Base-by-base conservation (phyloP, 2,888 invertebrate genomes). In the Eretmocerus hayati region DNA sequence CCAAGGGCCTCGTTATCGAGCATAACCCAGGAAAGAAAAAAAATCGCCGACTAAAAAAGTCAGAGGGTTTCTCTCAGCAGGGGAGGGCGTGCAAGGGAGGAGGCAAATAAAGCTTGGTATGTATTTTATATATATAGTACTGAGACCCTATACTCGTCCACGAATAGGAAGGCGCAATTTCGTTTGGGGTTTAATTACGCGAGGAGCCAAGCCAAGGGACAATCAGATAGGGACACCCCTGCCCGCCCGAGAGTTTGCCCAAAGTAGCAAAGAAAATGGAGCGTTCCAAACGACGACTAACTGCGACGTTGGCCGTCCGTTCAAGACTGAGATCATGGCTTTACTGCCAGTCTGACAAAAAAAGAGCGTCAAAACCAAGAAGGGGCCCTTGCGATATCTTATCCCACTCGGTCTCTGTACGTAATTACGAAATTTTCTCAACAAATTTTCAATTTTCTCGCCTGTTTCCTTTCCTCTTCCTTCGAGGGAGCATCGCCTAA, bases 401-500 rank as follows among this genome's bases (percentile, higher is more conserved):
- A 20, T 9, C 16, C 21, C 15, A 30, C 16, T 26, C 11, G 16
- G 18, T 23, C 13, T n/a, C 50, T 48, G 54, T 53, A 53, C 50
- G 61, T 62, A 62, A 63, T 63, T 62, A 60, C 52, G 57, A 59
- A 59, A 62, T 61, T 62, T 62, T 62, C 57, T 56, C 57, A 61
- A 64, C 62, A 62, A 64, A 63, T 63, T 64, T 60, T 62, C 59
- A 57, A 62, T 64, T 59, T n/a, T n/a, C n/a, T n/a, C n/a, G n/a
- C n/a, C n/a, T n/a, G n/a, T n/a, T n/a, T n/a, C n/a, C n/a, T n/a
- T n/a, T n/a, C n/a, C n/a, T n/a, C n/a, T n/a, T n/a, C n/a, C n/a
- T n/a, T n/a, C n/a, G n/a, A n/a, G n/a, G n/a, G n/a, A n/a, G n/a
- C n/a, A n/a, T n/a, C n/a, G n/a, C n/a, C n/a, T n/a, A n/a, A n/a